A percentile compares a stretch with the other conserved stretches of the same genome.
Conservation (phyloP, 1,140 invertebrate genomes). For the Galendromus occidentalis region DNA sequence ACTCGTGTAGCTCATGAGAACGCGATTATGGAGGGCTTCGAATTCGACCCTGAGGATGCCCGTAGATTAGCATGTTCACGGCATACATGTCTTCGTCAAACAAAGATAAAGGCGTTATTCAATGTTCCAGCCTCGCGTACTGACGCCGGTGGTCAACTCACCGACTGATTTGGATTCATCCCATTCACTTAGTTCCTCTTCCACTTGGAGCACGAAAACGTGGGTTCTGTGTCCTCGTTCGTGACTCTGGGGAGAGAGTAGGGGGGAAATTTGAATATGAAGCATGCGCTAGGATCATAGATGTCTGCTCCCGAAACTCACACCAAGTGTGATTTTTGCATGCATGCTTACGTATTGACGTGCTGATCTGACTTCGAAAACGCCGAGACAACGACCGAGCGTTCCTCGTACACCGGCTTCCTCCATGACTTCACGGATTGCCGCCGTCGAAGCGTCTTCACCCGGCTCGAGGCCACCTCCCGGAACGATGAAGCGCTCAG, state of each 20-base stretch:
- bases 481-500: constrained; percentile 81
- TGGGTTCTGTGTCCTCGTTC: constrained; percentile 79
- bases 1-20: too few relatives aligned
- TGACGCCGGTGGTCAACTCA: constrained; percentile 23
- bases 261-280: too few relatives aligned
- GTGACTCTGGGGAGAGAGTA: constrained; percentile 42
- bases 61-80: too few relatives aligned
- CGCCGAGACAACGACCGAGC: constrained; percentile 62
- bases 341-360: not conserved
- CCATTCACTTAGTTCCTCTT: constrained; percentile 76
- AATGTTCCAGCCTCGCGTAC: too few relatives aligned
- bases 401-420: constrained; percentile 80
- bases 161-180: constrained; percentile 66
- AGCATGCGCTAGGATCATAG: too few relatives aligned
- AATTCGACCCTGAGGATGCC: too few relatives aligned
- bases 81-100: too few relatives aligned
- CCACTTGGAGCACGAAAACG: constrained; percentile 76
- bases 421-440: constrained; percentile 71
- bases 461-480: constrained; percentile 87
- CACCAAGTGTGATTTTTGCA: too few relatives aligned
- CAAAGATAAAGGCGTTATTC: too few relatives aligned
- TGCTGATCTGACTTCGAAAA: constrained; percentile 56
- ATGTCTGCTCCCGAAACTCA: too few relatives aligned
- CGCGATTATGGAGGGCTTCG: too few relatives aligned
- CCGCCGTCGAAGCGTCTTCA: constrained; percentile 55